Evolutionary conservation across 1,140 invertebrate species (phyloP).

Genomic region (Lasioglossum albipes): DNA sequence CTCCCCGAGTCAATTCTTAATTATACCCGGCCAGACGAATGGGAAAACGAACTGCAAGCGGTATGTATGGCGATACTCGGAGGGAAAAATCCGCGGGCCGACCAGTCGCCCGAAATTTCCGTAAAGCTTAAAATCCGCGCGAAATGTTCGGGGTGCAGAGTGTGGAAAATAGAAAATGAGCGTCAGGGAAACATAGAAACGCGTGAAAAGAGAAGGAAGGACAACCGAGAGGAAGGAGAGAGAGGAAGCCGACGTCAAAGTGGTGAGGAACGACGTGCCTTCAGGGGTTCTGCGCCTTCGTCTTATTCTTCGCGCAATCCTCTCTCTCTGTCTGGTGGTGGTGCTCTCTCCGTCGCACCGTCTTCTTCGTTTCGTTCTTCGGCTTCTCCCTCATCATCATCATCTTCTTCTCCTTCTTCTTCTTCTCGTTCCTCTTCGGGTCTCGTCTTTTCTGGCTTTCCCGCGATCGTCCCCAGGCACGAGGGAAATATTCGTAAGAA

Average conservation of each 20-base stretch:
- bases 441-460: conserved; percentile 41
- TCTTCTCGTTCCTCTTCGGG: conserved; percentile 29
- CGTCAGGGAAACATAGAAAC: neutral
- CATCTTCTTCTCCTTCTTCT: conserved; percentile 10
- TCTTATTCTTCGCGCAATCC: conserved; percentile 27
- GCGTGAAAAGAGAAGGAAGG: neutral
- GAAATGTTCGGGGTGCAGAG: conserved; percentile 1
- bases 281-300: conserved; percentile 27
- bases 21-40: neutral
- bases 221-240: neutral
- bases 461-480: conserved; percentile 65
- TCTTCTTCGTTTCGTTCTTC: neutral
- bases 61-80: too few relatives aligned
- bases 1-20: neutral
- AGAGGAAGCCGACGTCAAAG: conserved; percentile 35
- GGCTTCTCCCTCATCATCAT: too few relatives aligned
- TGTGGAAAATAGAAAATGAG: conserved; percentile 6
- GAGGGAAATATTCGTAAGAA: conserved; percentile 80
- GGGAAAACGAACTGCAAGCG: too few relatives aligned
- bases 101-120: conserved; percentile 23
- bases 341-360: neutral
- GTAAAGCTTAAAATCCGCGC: conserved; percentile 19
- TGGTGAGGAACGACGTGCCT: conserved; percentile 42
- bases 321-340: neutral
- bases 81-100: too few relatives aligned